Evolutionary conservation across 2,797 vertebrate genomes (phyloP).

Genomic region (Cheracebus regulus): DNA sequence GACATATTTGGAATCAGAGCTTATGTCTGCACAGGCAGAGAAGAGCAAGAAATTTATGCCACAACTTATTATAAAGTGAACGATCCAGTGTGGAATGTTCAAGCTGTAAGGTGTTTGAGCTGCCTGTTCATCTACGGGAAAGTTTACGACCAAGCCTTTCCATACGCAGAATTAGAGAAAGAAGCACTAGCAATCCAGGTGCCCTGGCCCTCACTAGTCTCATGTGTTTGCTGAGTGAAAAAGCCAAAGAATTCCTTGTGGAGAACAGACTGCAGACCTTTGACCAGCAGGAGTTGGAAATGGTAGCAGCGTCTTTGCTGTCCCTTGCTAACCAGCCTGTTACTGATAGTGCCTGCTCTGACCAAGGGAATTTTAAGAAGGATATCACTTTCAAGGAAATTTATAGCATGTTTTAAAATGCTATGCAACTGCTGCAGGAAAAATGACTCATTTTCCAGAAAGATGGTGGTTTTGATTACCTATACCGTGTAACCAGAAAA

Average conservation of each 20-base stretch:
- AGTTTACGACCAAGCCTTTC: constrained; percentile 64
- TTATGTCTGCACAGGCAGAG: neutral
- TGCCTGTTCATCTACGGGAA: neutral
- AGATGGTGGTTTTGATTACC: constrained; percentile 86
- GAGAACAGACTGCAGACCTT: constrained; percentile 90
- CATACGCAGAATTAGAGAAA: constrained; percentile 61
- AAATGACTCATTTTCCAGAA: constrained; percentile 92
- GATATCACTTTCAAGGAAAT: constrained; percentile 84
- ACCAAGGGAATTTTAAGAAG: constrained; percentile 80
- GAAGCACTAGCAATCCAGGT: constrained; percentile 56
- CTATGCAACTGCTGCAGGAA: constrained; percentile 87
- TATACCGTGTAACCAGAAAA: constrained; percentile 88
- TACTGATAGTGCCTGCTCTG: constrained; percentile 54
- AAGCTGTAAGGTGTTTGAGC: neutral
- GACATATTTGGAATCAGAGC: neutral
- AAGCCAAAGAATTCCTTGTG: constrained; percentile 89
- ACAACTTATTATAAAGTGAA: neutral
- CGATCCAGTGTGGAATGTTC: neutral
- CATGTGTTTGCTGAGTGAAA: constrained; percentile 84
- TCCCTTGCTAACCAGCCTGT: constrained; percentile 82
- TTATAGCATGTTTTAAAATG: constrained; percentile 89
- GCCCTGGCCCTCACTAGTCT: constrained; percentile 74
- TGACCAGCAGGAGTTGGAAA: constrained; percentile 91
- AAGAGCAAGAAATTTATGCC: neutral
- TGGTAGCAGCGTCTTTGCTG: constrained; percentile 87